Base-by-base conservation (phyloP, 2,888 invertebrate genomes). In the Chrysopilus asiliformis region DNA sequence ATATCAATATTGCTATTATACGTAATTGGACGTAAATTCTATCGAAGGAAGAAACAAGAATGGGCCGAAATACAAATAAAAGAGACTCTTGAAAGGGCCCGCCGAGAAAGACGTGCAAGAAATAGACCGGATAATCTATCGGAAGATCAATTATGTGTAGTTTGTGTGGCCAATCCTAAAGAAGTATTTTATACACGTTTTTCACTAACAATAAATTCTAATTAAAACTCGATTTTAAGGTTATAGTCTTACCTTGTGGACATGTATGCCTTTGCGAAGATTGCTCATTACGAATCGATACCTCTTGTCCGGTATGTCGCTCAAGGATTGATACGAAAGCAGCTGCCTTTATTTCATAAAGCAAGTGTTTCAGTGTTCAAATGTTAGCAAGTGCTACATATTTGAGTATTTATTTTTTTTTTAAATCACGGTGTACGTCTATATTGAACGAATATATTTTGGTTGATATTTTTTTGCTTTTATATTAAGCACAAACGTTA, bases 241-340 rank as follows among this genome's bases (percentile, higher is more conserved):
- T 87, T 26, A 82, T 90, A 48, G 61, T 90, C 36, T 60, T 91
- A 42, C 85, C 89, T 0, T 91, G 91, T 59, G 90, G 90, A 0
- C 91, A 91, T 57, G 82, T 90, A 5, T 89, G 89, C 51, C 63
- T 90, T 18, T 91, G 91, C 55, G 83, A 83, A 57, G 84, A 89
- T 57, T 91, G 91, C 56, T 73, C 75, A 2, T 74, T 76, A 43
- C 73, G 74, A 52, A 79, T 90, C 39, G 66, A 63, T 12, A 68
- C 72, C 40, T 60, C 60, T 34, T 91, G 91, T 52, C 91, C 91
- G 0, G 72, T 90, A 19, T 91, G 91, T 60, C 68, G 89, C 46
- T 66, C 72, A 45, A 53, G 55, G 41, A 83, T 89, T 43, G 67
- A 68, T 19, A 71, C 74, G 33, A 77, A 76, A 60, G 72, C 79